Base-by-base conservation (phyloP, 2,113 vertebrate genomes). In the Nipponia nippon region DNA sequence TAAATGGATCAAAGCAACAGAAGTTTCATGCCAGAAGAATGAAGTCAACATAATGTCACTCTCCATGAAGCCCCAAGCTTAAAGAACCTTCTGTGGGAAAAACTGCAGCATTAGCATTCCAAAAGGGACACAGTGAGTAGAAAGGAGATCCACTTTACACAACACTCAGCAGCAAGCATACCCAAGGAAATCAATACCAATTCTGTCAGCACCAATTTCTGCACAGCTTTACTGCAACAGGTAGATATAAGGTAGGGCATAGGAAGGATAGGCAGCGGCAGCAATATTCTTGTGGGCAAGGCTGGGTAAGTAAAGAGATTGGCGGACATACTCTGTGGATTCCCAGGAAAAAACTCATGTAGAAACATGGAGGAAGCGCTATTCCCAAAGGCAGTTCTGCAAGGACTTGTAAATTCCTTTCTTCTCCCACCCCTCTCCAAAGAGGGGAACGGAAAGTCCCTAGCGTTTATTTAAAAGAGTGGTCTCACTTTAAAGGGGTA, bases 131-230 rank as follows among this genome's bases (percentile, higher is more conserved):
- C 13, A 16, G 38, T 6, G 42, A 94, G 50, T 50, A 76, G 62
- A 81, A 83, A 77, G 36, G 42, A 90, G 87, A 95, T 82, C 87
- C 87, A 77, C 66, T 95, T 94, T 87, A 93, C 86, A 77, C 83
- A 90, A 50, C 0, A 70, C 66, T 96, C 93, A 91, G 87, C 94
- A 96, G 58, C 82, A 91, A 82, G 49, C 49, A 76, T 4, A 72
- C 25, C 40, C 61, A 83, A 58, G 38, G 87, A 96, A 96, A 97
- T 97, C 93, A 95, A 97, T 96, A 92, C 13, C 85, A 58, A 25
- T 85, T 62, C 85, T 82, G 82, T 85, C 89, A 96, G 96, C 91
- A 62, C 50, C 16, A 63, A 94, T 90, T 87, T 91, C 84, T 91
- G 94, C 89, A 97, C 61, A 92, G 87, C 58, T 94, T 77, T 52